phyloP scores from a whole-genome alignment of 2,888 invertebrate genomes.

The Hofmannophila pseudospretella region DNA sequence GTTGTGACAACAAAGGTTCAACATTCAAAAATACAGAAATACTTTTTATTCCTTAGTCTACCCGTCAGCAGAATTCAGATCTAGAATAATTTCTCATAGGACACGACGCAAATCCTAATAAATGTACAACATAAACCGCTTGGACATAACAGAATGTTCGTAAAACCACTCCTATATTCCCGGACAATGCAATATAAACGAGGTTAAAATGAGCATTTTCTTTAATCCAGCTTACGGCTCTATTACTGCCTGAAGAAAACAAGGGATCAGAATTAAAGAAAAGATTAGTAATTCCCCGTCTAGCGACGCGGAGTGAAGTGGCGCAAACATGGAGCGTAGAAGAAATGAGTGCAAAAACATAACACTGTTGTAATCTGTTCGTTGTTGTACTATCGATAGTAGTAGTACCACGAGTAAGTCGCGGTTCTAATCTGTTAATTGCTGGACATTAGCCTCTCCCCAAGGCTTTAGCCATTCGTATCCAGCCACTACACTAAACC shows the following conservation, averaged over 20 bases:
- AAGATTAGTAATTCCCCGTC: conserved; percentile 61
- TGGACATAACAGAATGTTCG: neutral
- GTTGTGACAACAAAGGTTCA: too few species aligned
- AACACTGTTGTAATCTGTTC: too few species aligned
- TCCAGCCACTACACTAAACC: too few species aligned
- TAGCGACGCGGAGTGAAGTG: conserved; percentile 46
- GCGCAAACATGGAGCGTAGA: conserved; percentile 24
- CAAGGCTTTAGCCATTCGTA: too few species aligned
- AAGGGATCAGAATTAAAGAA: conserved; percentile 68
- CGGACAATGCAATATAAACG: conserved; percentile 45
- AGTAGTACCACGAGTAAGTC: too few species aligned
- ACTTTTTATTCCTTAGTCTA: neutral
- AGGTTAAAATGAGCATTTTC: conserved; percentile 47
- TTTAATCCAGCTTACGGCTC: conserved; percentile 56
- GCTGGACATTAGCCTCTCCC: too few species aligned
- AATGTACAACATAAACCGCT: neutral
- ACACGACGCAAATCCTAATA: neutral
- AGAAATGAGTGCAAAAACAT: too few species aligned
- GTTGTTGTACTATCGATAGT: too few species aligned
- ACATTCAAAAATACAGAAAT: neutral
- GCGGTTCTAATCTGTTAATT: too few species aligned
- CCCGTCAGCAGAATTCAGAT: neutral
- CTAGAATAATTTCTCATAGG: neutral
- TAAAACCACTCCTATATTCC: conserved; percentile 11
- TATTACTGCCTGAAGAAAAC: conserved; percentile 57